Evolutionary conservation across 2,888 invertebrate genomes (phyloP).

Genomic region (Anagyrus pseudococci): DNA sequence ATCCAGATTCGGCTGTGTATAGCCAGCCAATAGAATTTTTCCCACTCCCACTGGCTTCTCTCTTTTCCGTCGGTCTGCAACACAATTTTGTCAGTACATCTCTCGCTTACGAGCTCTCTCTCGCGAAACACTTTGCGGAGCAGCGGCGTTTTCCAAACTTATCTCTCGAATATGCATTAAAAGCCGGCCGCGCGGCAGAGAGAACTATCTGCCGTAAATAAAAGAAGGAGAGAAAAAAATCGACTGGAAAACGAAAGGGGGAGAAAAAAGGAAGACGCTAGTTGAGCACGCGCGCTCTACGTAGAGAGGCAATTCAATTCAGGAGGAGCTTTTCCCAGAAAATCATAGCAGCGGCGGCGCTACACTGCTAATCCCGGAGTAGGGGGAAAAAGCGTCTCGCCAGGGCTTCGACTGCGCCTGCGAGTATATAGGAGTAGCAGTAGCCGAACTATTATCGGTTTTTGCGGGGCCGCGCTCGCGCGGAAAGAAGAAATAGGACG

Average conservation of each 20-base stretch:
- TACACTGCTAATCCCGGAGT: too few species aligned
- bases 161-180: too few species aligned
- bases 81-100: too few species aligned
- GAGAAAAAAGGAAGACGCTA: not conserved
- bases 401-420: not conserved
- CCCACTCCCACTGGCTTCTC: too few species aligned
- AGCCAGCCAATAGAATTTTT: not conserved
- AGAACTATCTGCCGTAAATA: too few species aligned
- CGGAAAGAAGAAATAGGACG: constrained; percentile 52
- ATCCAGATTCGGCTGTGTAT: not conserved
- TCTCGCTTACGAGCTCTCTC: too few species aligned
- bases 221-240: not conserved
- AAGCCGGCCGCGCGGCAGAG: too few species aligned
- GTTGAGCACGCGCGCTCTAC: not conserved
- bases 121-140: too few species aligned
- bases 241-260: not conserved
- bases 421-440: constrained; percentile 11
- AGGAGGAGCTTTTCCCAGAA: constrained; percentile 24
- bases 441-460: constrained; percentile 32
- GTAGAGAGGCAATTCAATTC: constrained; percentile 29
- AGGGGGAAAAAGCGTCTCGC: too few species aligned
- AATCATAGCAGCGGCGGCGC: constrained; percentile 2
- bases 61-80: not conserved
- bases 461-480: constrained; percentile 19
- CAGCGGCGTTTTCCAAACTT: too few species aligned